Percentiles rank a stretch among this genome's conserved stretches.
Evolutionary conservation across 2,888 invertebrate genomes (phyloP).

Genomic region (Osmoderma eremita): DNA sequence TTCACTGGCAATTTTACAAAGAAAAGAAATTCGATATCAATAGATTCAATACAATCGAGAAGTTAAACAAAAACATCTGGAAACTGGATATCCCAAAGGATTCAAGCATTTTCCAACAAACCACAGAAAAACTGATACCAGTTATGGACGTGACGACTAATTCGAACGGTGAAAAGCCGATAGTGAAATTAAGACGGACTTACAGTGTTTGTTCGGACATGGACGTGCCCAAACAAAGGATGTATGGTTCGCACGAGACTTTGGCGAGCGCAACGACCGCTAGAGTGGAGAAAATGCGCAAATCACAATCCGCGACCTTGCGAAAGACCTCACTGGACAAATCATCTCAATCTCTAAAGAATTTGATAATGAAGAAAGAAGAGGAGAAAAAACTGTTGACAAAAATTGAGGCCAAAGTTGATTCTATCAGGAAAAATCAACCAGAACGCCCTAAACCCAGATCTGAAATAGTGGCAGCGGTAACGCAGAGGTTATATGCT

Average conservation of each 20-base stretch:
- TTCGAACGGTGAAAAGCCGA: slow-evolving; percentile 40
- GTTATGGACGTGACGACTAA: slow-evolving; percentile 57
- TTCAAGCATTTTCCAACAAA: slow-evolving; percentile 25
- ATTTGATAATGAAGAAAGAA: slow-evolving; percentile 33
- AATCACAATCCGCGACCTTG: slow-evolving; percentile 48
- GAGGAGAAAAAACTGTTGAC: slow-evolving; percentile 40
- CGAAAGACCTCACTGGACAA: slow-evolving; percentile 54
- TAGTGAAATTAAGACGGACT: slow-evolving; percentile 54
- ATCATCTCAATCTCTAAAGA: slow-evolving; percentile 42
- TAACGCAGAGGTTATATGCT: slow-evolving; percentile 74
- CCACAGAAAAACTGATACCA: slow-evolving; percentile 56
- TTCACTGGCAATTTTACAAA: not conserved
- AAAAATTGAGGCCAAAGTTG: slow-evolving; percentile 54
- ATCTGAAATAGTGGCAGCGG: slow-evolving; percentile 77
- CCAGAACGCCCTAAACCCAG: slow-evolving; percentile 67
- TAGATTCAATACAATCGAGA: not conserved
- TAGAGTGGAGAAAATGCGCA: slow-evolving; percentile 50
- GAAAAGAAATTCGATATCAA: slow-evolving; percentile 8
- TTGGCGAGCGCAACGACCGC: slow-evolving; percentile 55
- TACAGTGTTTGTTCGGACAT: slow-evolving; percentile 56
- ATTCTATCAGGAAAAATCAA: slow-evolving; percentile 52
- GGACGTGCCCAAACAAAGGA: slow-evolving; percentile 47
- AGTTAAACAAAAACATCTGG: slow-evolving; percentile 9
- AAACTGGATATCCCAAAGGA: slow-evolving; percentile 24
- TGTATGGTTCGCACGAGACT: slow-evolving; percentile 54